Evolutionary conservation across 2,888 invertebrate species (phyloP).

Genomic region (Drosophila kuntzei): DNA sequence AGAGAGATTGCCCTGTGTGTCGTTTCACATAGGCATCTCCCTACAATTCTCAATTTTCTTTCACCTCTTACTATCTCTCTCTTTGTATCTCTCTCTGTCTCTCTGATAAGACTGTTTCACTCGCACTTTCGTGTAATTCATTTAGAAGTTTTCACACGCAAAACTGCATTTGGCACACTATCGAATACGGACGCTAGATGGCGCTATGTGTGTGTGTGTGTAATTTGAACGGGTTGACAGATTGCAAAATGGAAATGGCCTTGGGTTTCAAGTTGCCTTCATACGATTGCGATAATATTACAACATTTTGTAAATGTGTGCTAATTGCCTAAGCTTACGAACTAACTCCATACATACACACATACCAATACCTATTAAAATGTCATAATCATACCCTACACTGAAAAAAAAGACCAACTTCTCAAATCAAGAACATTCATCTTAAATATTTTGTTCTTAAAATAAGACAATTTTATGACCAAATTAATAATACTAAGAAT

Average conservation of each 20-base stretch:
- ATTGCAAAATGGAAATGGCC: conserved; percentile 27
- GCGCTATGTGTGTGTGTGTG: conserved; percentile 26
- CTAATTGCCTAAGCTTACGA: neutral
- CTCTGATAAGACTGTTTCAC: conserved; percentile 3
- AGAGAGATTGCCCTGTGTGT: conserved; percentile 3
- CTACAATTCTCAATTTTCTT: conserved; percentile 3
- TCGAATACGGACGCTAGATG: conserved; percentile 49
- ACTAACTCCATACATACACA: neutral
- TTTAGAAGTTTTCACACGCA: conserved; percentile 56
- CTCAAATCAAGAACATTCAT: no score
- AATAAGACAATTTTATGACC: no score
- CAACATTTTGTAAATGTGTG: conserved; percentile 7
- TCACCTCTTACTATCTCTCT: neutral
- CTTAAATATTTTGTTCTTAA: no score
- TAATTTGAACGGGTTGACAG: conserved; percentile 20
- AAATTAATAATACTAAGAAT: no score
- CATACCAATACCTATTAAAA: neutral
- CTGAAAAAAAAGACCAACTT: no score
- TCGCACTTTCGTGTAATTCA: conserved; percentile 44
- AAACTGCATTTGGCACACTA: conserved; percentile 51
- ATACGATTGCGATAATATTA: conserved; percentile 1
- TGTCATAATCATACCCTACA: neutral
- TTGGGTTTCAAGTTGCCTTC: neutral
- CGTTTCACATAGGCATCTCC: conserved; percentile 32
- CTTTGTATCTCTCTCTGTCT: neutral